Conservation (phyloP, 2,113 vertebrate genomes). For the Amphiprion percula region DNA sequence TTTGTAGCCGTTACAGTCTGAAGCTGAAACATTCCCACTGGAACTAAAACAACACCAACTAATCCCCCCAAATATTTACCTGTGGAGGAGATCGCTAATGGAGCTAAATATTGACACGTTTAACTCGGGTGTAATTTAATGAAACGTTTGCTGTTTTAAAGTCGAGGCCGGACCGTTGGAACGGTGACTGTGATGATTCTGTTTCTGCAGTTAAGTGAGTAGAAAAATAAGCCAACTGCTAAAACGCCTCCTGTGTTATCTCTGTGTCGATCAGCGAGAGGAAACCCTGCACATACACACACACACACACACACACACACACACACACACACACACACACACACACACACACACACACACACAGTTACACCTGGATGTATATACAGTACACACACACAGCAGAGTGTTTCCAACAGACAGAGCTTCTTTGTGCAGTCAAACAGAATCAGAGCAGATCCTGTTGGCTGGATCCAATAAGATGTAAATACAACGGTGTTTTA, state of each 20-base stretch:
- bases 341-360: slow-evolving; percentile 15
- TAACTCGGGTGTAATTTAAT: slow-evolving; percentile 42
- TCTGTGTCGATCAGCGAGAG: slow-evolving; percentile 24
- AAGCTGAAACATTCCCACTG: slow-evolving; percentile 63
- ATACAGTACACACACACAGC: slow-evolving; percentile 58
- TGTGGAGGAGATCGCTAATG: slow-evolving; percentile 50
- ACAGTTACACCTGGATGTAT: slow-evolving; percentile 30
- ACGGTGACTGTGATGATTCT: slow-evolving; percentile 32
- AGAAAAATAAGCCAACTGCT: slow-evolving; percentile 42
- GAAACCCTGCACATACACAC: not conserved
- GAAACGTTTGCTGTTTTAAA: slow-evolving; percentile 61
- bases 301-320: not conserved
- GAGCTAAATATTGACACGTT: slow-evolving; percentile 69
- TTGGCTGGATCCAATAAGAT: not conserved
- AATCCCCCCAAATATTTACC: slow-evolving; percentile 73
- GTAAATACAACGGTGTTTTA: not conserved
- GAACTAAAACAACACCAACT: slow-evolving; percentile 68
- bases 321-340: slow-evolving; percentile 11
- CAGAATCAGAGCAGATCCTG: not conserved
- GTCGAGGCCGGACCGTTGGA: not conserved
- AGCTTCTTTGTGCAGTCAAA: slow-evolving; percentile 59
- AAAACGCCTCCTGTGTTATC: slow-evolving; percentile 49
- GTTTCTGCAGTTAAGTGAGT: slow-evolving; percentile 33
- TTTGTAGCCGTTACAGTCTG: slow-evolving; percentile 37
- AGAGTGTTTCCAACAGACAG: slow-evolving; percentile 49